Evolutionary conservation across 1,140 invertebrate species (phyloP).

Genomic region (Vanessa tameamea): DNA sequence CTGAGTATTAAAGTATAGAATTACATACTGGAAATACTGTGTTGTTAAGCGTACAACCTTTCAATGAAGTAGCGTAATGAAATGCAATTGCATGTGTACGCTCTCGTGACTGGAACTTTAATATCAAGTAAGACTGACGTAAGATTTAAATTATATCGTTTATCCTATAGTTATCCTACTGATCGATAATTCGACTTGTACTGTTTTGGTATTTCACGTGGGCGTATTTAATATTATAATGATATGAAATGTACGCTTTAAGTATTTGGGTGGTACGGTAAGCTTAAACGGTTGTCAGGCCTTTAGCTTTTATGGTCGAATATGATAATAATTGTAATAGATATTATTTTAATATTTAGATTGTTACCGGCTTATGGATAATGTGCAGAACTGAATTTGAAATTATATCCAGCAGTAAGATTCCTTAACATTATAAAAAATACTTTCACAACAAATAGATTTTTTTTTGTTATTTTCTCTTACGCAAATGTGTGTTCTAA

Average conservation of each 20-base stretch:
- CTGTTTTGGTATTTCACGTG: conserved; percentile 35
- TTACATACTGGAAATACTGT: background rate
- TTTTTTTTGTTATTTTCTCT: background rate
- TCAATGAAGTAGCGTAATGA: conserved; percentile 22
- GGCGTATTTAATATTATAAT: conserved; percentile 39
- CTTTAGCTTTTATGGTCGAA: background rate
- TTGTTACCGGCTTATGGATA: background rate
- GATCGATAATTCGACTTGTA: conserved; percentile 32
- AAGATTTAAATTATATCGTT: conserved; percentile 35
- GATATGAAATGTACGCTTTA: conserved; percentile 31
- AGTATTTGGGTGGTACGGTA: conserved; percentile 22
- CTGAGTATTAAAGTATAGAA: background rate
- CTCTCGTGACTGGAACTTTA: conserved; percentile 35
- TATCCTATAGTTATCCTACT: conserved; percentile 28
- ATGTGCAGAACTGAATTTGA: no score
- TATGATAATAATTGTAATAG: conserved; percentile 12
- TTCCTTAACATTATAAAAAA: background rate
- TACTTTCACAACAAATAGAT: background rate
- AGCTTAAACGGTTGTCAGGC: conserved; percentile 11
- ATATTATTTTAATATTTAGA: background rate
- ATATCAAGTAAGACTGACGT: conserved; percentile 31
- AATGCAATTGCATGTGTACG: conserved; percentile 26
- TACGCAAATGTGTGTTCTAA: conserved; percentile 9
- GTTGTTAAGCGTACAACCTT: conserved; percentile 9
- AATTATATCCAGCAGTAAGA: no score